These are phyloP conservation scores for Tiphia femorata DNA, from an alignment of 2,888 invertebrate genomes.

Conservation along the genomic window DNA sequence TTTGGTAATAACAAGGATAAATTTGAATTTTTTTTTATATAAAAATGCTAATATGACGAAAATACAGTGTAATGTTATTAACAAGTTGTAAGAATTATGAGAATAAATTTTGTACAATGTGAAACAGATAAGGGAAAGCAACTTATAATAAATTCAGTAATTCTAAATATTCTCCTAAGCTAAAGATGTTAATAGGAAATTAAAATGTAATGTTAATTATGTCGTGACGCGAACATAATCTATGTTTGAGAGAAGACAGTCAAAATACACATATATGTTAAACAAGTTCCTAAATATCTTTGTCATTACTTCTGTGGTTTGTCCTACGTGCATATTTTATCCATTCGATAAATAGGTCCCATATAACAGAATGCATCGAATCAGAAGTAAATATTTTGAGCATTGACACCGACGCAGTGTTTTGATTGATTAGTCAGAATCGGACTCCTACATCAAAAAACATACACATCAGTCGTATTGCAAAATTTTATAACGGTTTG, in stretches of 20 bases:
- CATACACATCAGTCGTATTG: conserved; percentile 8
- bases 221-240: conserved; percentile 10
- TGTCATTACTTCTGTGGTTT: too few relatives aligned
- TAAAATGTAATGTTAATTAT: conserved; percentile 7
- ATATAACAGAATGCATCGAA: neutral
- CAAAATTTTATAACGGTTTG: neutral
- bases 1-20: conserved; percentile 45
- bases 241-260: conserved; percentile 16
- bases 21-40: conserved; percentile 14
- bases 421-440: conserved; percentile 50
- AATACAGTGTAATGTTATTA: conserved; percentile 13
- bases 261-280: neutral
- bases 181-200: neutral
- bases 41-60: conserved; percentile 4
- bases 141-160: conserved; percentile 11
- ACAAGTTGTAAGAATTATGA: conserved; percentile 16
- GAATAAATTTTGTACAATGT: too few relatives aligned
- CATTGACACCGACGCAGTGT: too few relatives aligned
- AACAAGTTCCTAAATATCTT: neutral
- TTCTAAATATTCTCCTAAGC: too few relatives aligned
- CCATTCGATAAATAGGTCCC: neutral
- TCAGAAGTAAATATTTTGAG: neutral
- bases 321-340: neutral
- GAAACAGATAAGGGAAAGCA: too few relatives aligned
- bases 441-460: conserved; percentile 52